phyloP scores from a whole-genome alignment of 2,797 vertebrate species.

The Oceanodroma leucorhoa region DNA sequence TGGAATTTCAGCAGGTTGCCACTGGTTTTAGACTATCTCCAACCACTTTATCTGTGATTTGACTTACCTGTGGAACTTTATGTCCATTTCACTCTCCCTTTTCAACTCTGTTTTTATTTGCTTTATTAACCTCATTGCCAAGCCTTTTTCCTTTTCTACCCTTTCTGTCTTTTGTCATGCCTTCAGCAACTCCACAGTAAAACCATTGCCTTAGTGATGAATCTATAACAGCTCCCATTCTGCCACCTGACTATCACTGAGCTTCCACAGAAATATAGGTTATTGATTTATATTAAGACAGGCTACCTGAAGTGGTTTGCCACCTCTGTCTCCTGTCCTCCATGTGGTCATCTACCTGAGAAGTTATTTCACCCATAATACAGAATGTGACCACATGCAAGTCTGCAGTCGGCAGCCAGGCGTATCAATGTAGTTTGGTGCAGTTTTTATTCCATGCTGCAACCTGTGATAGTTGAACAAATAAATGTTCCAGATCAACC shows the following conservation, averaged over 20 bases:
- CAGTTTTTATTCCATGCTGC: neutral
- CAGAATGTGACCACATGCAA: neutral
- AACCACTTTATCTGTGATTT: neutral
- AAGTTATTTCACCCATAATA: neutral
- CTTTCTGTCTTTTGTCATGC: neutral
- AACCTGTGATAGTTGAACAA: neutral
- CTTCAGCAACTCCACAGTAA: neutral
- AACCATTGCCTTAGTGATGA: neutral
- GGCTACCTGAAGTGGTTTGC: neutral
- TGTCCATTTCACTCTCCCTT: neutral
- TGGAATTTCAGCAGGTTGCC: neutral
- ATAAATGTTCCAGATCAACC: neutral
- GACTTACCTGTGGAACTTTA: neutral
- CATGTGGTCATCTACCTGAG: neutral
- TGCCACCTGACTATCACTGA: neutral
- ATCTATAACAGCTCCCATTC: neutral
- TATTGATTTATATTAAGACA: neutral
- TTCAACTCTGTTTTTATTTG: neutral
- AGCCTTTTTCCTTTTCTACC: neutral
- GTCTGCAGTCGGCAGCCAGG: neutral
- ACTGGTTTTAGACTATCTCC: neutral
- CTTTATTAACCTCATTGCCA: neutral
- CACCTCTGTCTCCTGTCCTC: neutral
- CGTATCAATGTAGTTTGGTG: neutral
- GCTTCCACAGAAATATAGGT: neutral